A percentile compares a stretch with the other conserved stretches of the same genome.
Evolutionary conservation across 23 tunicate species (phyloP).

Genomic region (Styela plicata): DNA sequence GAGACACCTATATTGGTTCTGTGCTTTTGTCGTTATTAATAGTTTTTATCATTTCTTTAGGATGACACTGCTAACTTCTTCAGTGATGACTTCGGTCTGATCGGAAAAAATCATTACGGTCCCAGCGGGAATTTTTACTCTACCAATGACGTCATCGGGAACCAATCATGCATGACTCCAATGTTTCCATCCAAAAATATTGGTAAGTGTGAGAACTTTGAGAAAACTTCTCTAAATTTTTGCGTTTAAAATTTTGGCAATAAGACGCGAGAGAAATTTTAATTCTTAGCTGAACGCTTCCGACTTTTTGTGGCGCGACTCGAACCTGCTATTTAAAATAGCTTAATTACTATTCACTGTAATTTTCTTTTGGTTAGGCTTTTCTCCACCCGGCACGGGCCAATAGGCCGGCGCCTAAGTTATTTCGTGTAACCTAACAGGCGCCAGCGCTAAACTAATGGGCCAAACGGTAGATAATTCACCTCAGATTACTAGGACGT

Average conservation of each 20-base stretch:
- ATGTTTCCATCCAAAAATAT: conserved; percentile 3
- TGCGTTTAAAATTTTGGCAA: no score
- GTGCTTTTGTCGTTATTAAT: neutral
- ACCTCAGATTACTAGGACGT: conserved; percentile 3
- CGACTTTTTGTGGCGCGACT: conserved; percentile 1
- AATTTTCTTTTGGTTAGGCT: neutral
- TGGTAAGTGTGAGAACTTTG: neutral
- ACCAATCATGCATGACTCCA: conserved; percentile 1
- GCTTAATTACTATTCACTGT: neutral
- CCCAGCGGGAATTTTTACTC: neutral
- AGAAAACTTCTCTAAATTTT: no score
- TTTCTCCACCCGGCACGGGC: neutral
- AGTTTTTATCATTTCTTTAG: conserved; percentile 5
- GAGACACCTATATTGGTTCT: neutral
- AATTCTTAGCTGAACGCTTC: neutral
- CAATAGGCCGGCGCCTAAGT: neutral
- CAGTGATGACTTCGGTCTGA: conserved; percentile 21
- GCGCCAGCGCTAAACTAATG: conserved; percentile 27
- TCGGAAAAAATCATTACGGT: conserved; percentile 7
- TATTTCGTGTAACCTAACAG: neutral
- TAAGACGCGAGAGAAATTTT: neutral
- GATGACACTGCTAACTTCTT: conserved; percentile 25
- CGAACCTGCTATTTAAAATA: neutral
- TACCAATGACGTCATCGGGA: neutral
- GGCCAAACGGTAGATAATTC: conserved; percentile 28